phyloP scores from a whole-genome alignment of 2,797 vertebrate genomes.

The Amniataba percoides region DNA sequence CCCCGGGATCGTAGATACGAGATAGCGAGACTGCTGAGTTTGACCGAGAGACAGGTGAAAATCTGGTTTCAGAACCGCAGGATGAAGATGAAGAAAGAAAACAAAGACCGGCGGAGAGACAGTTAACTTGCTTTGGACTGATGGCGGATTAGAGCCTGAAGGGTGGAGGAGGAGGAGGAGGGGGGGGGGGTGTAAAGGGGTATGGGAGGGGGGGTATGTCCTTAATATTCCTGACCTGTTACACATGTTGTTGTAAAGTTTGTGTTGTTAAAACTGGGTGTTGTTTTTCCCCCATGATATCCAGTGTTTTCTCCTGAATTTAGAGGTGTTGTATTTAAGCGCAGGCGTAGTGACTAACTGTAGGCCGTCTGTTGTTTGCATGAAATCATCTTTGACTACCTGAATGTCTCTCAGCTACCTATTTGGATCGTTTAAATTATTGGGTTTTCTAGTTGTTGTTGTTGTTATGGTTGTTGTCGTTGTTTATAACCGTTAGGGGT shows the following conservation, averaged over 20 bases:
- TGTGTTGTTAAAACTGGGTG: constrained; percentile 81
- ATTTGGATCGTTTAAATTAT: constrained; percentile 78
- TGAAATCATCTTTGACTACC: constrained; percentile 81
- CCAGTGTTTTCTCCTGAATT: constrained; percentile 86
- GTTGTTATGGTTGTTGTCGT: constrained; percentile 21
- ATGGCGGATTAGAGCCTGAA: constrained; percentile 30
- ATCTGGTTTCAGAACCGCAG: constrained; percentile 99
- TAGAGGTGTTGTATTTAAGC: constrained; percentile 64
- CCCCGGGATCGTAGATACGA: constrained; percentile 98
- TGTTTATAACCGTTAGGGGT: constrained; percentile 29
- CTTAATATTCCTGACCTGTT: constrained; percentile 68
- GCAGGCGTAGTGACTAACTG: constrained; percentile 51
- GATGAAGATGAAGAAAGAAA: constrained; percentile 99
- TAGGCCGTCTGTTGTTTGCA: constrained; percentile 77
- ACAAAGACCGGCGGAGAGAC: constrained; percentile 92
- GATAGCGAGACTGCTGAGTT: constrained; percentile 93
- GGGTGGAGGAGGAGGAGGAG: background rate
- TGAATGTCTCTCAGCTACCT: constrained; percentile 86
- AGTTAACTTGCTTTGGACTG: constrained; percentile 64
- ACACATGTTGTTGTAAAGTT: constrained; percentile 82
- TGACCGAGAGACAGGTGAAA: constrained; percentile 99
- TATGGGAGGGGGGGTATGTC: constrained; percentile 9
- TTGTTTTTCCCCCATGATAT: constrained; percentile 82
- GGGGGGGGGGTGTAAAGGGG: no score
- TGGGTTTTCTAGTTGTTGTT: constrained; percentile 28